Percentiles rank a stretch among this genome's conserved stretches.
Conservation (phyloP, 2,888 invertebrate genomes). For the Philereme transversata region DNA sequence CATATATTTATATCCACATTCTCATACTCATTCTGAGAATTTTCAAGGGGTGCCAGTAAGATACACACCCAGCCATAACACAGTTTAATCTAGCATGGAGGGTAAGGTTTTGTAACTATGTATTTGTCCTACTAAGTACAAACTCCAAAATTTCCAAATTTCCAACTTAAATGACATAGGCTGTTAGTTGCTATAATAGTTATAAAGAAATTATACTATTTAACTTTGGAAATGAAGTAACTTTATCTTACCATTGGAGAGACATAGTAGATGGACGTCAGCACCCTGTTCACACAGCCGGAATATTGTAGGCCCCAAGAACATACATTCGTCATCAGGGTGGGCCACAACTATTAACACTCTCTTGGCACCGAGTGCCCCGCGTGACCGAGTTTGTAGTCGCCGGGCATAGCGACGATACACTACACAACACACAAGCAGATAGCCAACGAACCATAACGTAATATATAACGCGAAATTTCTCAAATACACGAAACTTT, state of each 20-base stretch:
- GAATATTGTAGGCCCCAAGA: constrained; percentile 96
- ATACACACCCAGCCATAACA: too few relatives aligned
- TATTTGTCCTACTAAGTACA: too few relatives aligned
- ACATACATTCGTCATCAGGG: constrained; percentile 99
- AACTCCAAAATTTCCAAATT: too few relatives aligned
- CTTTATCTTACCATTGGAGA: constrained; percentile 88
- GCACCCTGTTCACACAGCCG: constrained; percentile 86
- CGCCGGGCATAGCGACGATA: constrained; percentile 80
- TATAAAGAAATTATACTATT: too few relatives aligned
- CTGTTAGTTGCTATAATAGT: too few relatives aligned
- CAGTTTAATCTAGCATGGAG: too few relatives aligned
- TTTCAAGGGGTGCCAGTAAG: too few relatives aligned
- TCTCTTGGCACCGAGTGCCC: constrained; percentile 81
- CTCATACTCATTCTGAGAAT: too few relatives aligned
- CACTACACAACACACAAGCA: constrained; percentile 76
- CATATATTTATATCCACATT: too few relatives aligned
- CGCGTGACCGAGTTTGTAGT: constrained; percentile 74
- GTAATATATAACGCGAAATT: constrained; percentile 76
- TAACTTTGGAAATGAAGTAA: too few relatives aligned
- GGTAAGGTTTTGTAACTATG: too few relatives aligned
- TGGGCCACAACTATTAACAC: constrained; percentile 95
- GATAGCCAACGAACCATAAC: constrained; percentile 82
- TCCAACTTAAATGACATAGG: too few relatives aligned
- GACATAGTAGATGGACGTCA: constrained; percentile 91
- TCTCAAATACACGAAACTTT: constrained; percentile 65